phyloP scores from a whole-genome alignment of 2,113 vertebrate species.

The Blennius ocellaris region DNA sequence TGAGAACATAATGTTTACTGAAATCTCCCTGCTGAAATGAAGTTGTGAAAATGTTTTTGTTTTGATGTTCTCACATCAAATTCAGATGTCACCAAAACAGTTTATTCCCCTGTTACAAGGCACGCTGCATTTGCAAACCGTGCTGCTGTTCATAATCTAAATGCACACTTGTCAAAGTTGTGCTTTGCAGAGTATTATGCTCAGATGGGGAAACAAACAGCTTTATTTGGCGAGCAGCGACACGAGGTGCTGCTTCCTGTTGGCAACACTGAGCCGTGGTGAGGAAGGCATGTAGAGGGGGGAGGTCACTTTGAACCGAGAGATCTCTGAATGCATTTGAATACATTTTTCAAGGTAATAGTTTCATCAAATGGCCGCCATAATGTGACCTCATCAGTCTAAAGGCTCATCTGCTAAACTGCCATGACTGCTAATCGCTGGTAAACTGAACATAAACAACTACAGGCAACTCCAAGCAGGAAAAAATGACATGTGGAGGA shows the following conservation, averaged over 20 bases:
- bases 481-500: not conserved
- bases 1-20: no score
- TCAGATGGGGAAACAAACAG: conserved; percentile 12
- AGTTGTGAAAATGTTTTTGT: not conserved
- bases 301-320: conserved; percentile 35
- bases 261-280: conserved; percentile 30
- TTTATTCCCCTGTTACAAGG: conserved; percentile 3
- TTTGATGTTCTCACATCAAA: conserved; percentile 15
- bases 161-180: conserved; percentile 12
- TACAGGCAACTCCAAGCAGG: conserved; percentile 13
- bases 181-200: conserved; percentile 13
- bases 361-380: conserved; percentile 25
- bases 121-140: not conserved
- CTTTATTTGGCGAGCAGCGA: conserved; percentile 3
- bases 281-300: not conserved
- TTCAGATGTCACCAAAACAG: not conserved
- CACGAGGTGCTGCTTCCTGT: conserved; percentile 11
- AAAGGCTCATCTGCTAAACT: conserved; percentile 24
- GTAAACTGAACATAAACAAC: conserved; percentile 23
- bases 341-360: conserved; percentile 35
- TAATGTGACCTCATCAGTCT: conserved; percentile 26
- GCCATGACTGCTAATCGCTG: conserved; percentile 13
- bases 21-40: not conserved
- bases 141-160: conserved; percentile 17
- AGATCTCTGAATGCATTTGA: conserved; percentile 52